Evolutionary conservation across 1,140 invertebrate genomes (phyloP), one percentile per base, ranked within the genome.

Genomic region (Teleogryllus occipitalis): DNA sequence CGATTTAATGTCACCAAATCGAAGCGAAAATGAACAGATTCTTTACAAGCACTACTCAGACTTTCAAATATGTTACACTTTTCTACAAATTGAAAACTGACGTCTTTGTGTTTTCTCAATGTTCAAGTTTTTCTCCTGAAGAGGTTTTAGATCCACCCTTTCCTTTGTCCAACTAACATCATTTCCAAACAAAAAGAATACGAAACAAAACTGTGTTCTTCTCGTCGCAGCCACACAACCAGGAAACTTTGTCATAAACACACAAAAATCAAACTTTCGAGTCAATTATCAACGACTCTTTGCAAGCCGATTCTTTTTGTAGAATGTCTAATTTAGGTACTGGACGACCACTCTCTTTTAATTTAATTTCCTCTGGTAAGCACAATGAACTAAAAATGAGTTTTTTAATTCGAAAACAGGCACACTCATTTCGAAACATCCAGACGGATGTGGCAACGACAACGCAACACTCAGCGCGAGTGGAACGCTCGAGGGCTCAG

Each of bases 181-280:
- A 18, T 18, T 18, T 72, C 54, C 54, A 72, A 12, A 72, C n/a
- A 72, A 18, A 12, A 72, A 72, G 18, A 8, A 72, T 72, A 72
- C 54, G 54, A 72, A 72, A 72, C 54, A 72, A 18, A 72, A 72
- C 54, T 12, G 54, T 12, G 54, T 18, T 8, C n/a, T 72, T 72
- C 54, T 72, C 54, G 54, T 72, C 54, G 54, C 54, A 72, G 54
- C 54, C 54, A 72, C 54, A 72, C 54, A 72, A 72, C 54, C 54
- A 72, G 18, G 54, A 72, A 72, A 72, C 54, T 18, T 18, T 72
- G 54, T 72, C 54, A 72, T 72, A n/a, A n/a, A 72, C 54, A 72
- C n/a, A 72, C 10, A 8, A 72, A 18, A 12, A 72, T 72, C 54
- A 72, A 72, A 72, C n/a, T 72, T 72, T 8, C 54, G 54, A 12